Evolutionary conservation across 1,140 invertebrate species (phyloP), one percentile per base, ranked within the genome.

Genomic region (Heterodera schachtii): DNA sequence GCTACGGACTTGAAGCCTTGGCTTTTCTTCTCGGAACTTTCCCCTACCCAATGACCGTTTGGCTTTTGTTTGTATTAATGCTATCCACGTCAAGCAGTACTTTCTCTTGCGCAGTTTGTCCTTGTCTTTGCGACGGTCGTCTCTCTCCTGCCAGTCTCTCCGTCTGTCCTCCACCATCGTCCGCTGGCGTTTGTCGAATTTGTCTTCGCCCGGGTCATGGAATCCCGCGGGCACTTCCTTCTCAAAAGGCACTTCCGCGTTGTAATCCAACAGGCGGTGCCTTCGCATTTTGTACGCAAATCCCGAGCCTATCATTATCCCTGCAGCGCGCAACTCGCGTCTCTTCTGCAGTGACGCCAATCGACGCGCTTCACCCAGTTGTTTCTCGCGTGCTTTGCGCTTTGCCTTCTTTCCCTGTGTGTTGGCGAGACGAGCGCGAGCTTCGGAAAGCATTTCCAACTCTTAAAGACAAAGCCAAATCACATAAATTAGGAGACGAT

Each of bases 331-430:
- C 7, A 99, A 91, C 91, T 99, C 97, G 77, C 98, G 92, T 19
- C 96, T 92, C 90, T 99, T 99, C 90, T 99, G 98, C 69, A 99
- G 90, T 1, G 97, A 95, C 49, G 98, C 97, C 44, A 99, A 92
- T 71, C 98, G 92, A 71, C 97, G 93, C 1, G 98, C 98, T 92
- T 99, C 97, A 91, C 98, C 97, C 75, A 99, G 91, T 90, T 99
- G 98, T 89, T 98, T 98, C 91, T 99, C 98, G 77, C 97, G 92
- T 0, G 97, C 98, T 92, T 99, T 99, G 49, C 98, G 92, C 90
- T 99, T 99, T 0, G 97, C 97, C 90, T 99, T 99, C 90, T 99
- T 99, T 47, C 98, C 98, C 90, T 99, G 97, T 3, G 98, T 99
- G 90, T 99, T 99, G 1, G 98, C 98, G 43, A 99, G 91, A 89